phyloP scores from a whole-genome alignment of 2,888 invertebrate species.

The Ophraella communa region DNA sequence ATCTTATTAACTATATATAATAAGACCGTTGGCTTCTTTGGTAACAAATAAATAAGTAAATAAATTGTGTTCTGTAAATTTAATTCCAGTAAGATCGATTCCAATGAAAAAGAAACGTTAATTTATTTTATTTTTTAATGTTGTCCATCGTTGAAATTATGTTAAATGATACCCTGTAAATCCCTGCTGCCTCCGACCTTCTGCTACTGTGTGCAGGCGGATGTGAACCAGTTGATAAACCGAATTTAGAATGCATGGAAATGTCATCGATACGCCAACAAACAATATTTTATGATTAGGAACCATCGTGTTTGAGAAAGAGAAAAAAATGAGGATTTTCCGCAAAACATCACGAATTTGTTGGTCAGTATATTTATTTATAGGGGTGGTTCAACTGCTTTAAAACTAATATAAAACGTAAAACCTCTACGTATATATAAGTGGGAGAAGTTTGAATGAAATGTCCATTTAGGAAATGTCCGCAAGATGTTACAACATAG shows the following conservation, averaged over 20 bases:
- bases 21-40: too few species aligned
- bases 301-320: conserved; percentile 43
- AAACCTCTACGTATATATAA: conserved; percentile 32
- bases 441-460: conserved; percentile 41
- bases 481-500: conserved; percentile 43
- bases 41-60: too few species aligned
- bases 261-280: conserved; percentile 57
- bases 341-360: background rate
- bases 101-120: too few species aligned
- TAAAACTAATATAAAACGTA: conserved; percentile 4
- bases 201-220: conserved; percentile 41
- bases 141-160: conserved; percentile 15
- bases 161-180: background rate
- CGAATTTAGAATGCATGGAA: conserved; percentile 59
- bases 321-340: conserved; percentile 4
- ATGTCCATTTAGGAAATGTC: conserved; percentile 42
- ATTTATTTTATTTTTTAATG: too few species aligned
- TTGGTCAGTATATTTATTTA: background rate
- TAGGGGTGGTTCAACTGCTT: too few species aligned
- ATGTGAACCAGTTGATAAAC: conserved; percentile 44
- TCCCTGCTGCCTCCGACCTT: background rate
- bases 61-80: too few species aligned
- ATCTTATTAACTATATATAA: too few species aligned
- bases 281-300: conserved; percentile 60
- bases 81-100: too few species aligned